phyloP scores from a whole-genome alignment of 2,888 invertebrate genomes.

The Cetonia aurata region DNA sequence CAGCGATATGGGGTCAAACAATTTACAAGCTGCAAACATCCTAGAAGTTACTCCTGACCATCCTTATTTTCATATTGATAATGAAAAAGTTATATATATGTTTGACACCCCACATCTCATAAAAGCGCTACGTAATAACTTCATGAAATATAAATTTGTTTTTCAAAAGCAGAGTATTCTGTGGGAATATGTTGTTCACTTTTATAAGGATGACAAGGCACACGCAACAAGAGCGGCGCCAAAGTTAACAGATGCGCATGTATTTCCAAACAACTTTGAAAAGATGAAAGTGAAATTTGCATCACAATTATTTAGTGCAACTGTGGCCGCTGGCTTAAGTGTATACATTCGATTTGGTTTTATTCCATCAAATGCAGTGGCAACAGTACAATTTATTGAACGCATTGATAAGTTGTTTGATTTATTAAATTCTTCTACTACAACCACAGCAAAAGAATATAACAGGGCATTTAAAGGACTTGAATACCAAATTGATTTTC shows the following conservation, averaged over 20 bases:
- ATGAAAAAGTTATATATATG: slow-evolving; percentile 49
- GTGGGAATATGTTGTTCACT: slow-evolving; percentile 47
- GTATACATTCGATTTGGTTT: slow-evolving; percentile 47
- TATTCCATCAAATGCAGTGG: slow-evolving; percentile 45
- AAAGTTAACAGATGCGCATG: slow-evolving; percentile 50
- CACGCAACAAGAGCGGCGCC: slow-evolving; percentile 44
- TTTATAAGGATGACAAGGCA: slow-evolving; percentile 49
- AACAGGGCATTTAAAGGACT: slow-evolving; percentile 34
- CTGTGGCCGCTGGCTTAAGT: slow-evolving; percentile 50
- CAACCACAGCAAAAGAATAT: slow-evolving; percentile 28
- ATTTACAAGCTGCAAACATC: slow-evolving; percentile 31
- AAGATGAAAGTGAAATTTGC: slow-evolving; percentile 52
- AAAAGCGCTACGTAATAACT: slow-evolving; percentile 49
- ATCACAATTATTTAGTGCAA: slow-evolving; percentile 50
- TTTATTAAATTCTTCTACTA: slow-evolving; percentile 50
- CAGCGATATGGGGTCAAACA: slow-evolving; percentile 36
- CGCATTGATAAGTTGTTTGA: slow-evolving; percentile 53
- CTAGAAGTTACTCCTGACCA: slow-evolving; percentile 44
- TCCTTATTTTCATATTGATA: slow-evolving; percentile 47
- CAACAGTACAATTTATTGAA: slow-evolving; percentile 49
- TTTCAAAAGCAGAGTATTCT: slow-evolving; percentile 40
- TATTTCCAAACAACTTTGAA: slow-evolving; percentile 50
- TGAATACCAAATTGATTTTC: slow-evolving; percentile 46
- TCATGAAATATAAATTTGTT: slow-evolving; percentile 46
- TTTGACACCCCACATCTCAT: slow-evolving; percentile 50